Evolutionary conservation across 2,113 vertebrate species (phyloP).

Genomic region (Rattus norvegicus): GRCr8 NC_086036.1:4918501-4919000

Average conservation of each 20-base stretch:
- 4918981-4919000: background rate
- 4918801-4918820: background rate
- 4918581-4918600: background rate
- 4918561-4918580: background rate
- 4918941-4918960: background rate
- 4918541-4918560: background rate
- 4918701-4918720: background rate
- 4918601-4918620: background rate
- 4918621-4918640: background rate
- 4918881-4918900: background rate
- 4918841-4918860: background rate
- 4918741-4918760: background rate
- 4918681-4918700: no score
- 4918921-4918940: background rate
- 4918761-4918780: background rate
- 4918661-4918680: background rate
- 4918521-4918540: background rate
- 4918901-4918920: background rate
- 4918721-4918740: background rate
- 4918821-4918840: background rate
- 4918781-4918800: background rate
- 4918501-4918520: background rate
- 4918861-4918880: background rate
- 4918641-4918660: background rate
- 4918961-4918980: background rate